Evolutionary conservation across 2,888 invertebrate genomes (phyloP).

Genomic region (Mesorhabditis spiculigera): DNA sequence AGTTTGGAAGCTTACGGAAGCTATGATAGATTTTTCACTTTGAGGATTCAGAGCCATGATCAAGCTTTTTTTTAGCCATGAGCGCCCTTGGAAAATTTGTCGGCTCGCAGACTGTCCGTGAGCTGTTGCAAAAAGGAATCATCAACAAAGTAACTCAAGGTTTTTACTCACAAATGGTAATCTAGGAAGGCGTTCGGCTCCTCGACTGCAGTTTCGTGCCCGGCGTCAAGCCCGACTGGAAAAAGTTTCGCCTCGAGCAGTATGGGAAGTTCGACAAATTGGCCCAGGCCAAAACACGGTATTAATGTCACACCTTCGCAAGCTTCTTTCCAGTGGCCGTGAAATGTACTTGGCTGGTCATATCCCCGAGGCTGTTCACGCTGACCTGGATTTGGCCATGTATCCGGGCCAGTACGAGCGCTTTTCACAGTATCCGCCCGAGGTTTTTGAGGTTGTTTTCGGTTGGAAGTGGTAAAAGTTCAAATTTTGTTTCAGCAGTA

Average conservation of each 20-base stretch:
- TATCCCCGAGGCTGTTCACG: conserved; percentile 42
- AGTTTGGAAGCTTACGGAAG: no score
- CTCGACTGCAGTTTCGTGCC: conserved; percentile 41
- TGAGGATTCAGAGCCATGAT: background rate
- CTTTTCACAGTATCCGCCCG: conserved; percentile 42
- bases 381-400: conserved; percentile 43
- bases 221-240: conserved; percentile 34
- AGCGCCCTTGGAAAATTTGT: conserved; percentile 25
- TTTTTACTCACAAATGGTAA: background rate
- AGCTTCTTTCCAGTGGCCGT: conserved; percentile 21
- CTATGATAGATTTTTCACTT: no score
- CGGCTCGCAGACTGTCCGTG: conserved; percentile 20
- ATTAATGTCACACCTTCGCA: background rate
- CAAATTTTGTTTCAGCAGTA: background rate
- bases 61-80: background rate
- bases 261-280: conserved; percentile 43
- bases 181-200: conserved; percentile 31
- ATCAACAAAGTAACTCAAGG: conserved; percentile 18
- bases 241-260: conserved; percentile 31
- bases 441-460: conserved; percentile 29
- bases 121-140: conserved; percentile 25
- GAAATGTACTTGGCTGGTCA: conserved; percentile 33
- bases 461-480: background rate
- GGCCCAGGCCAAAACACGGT: conserved; percentile 22
- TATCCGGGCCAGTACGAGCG: conserved; percentile 44